A percentile compares a stretch with the other conserved stretches of the same genome.
Conservation (phyloP, 1,140 invertebrate species). For the Calosoma granatense region DNA sequence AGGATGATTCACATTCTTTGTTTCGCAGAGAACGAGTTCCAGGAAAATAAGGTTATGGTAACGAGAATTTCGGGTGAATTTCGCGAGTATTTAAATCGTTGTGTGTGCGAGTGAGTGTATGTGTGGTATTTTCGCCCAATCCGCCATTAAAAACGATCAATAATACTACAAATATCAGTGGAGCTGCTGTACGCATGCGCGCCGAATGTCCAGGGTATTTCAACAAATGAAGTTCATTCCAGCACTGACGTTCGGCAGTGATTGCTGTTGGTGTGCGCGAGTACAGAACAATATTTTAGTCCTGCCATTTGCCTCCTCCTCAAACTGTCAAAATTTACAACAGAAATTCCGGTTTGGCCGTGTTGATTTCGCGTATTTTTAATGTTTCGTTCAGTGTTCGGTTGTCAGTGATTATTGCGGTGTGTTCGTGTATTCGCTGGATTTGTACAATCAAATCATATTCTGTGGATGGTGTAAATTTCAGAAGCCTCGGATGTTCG, state of each 20-base stretch:
- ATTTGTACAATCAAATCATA: too few species aligned
- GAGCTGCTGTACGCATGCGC: background rate
- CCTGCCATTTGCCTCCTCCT: too few species aligned
- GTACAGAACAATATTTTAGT: too few species aligned
- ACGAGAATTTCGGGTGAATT: background rate
- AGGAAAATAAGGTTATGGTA: background rate
- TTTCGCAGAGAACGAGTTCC: too few species aligned
- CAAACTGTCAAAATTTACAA: too few species aligned
- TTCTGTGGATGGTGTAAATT: constrained; percentile 21
- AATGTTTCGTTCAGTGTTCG: too few species aligned
- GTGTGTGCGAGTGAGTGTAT: too few species aligned
- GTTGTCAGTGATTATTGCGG: too few species aligned
- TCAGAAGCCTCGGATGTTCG: constrained; percentile 19
- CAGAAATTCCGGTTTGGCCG: too few species aligned
- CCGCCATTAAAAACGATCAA: constrained; percentile 7
- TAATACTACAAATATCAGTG: background rate
- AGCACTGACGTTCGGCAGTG: background rate
- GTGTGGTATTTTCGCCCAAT: background rate
- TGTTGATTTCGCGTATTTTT: too few species aligned
- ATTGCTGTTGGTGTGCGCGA: background rate
- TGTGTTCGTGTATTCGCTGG: too few species aligned
- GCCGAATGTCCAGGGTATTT: background rate
- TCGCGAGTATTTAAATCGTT: background rate
- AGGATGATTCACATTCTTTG: too few species aligned
- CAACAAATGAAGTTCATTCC: background rate